phyloP scores from a whole-genome alignment of 2,888 invertebrate species.

The Volucella inanis region DNA sequence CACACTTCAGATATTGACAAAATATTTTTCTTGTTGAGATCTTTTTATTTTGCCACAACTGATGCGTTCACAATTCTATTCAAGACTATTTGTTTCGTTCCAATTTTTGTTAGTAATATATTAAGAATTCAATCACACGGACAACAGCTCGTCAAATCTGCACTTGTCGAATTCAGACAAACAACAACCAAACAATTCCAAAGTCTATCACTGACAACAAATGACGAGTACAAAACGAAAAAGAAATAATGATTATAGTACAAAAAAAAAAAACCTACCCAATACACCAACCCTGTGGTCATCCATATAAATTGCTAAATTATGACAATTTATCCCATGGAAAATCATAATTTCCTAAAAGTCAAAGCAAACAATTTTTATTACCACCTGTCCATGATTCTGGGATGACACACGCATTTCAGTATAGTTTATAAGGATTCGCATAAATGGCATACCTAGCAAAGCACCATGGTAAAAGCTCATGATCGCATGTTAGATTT shows the following conservation, averaged over 20 bases:
- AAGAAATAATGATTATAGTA: conserved; percentile 81
- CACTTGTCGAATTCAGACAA: conserved; percentile 29
- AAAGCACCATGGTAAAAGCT: conserved; percentile 18
- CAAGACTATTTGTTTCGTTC: conserved; percentile 57
- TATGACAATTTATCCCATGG: conserved; percentile 72
- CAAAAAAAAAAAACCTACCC: conserved; percentile 43
- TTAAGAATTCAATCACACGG: conserved; percentile 49
- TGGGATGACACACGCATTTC: conserved; percentile 40
- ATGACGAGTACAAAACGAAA: not conserved
- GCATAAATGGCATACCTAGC: conserved; percentile 42
- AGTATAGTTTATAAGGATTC: conserved; percentile 43
- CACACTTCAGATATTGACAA: conserved; percentile 61
- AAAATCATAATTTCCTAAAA: conserved; percentile 73
- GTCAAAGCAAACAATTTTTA: conserved; percentile 62
- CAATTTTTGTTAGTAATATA: conserved; percentile 64
- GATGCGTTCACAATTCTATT: conserved; percentile 64
- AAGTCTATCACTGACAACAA: conserved; percentile 31
- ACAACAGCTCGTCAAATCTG: conserved; percentile 22
- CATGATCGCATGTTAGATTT: conserved; percentile 1
- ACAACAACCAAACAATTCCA: conserved; percentile 50
- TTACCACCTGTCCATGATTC: conserved; percentile 42
- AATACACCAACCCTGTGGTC: conserved; percentile 62
- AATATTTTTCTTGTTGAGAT: not conserved
- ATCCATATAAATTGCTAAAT: conserved; percentile 71
- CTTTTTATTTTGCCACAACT: conserved; percentile 61